phyloP scores from a whole-genome alignment of 2,113 vertebrate species.

The Brienomyrus longianalis region DNA sequence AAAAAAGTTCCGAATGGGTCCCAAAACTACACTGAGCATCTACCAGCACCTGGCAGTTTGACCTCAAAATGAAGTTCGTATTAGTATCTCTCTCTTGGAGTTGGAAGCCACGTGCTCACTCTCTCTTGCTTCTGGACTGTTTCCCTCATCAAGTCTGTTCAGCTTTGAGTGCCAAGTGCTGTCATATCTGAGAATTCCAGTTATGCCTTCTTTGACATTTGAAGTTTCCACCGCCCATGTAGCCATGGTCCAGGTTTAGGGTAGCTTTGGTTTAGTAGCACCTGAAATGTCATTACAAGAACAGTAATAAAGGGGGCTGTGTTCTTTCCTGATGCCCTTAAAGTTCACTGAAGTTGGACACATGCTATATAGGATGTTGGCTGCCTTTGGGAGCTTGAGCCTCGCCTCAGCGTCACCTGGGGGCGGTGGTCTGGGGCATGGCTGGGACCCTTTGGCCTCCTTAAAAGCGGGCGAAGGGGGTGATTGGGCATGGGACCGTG shows the following conservation, averaged over 20 bases:
- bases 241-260: not conserved
- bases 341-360: not conserved
- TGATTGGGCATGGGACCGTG: not conserved
- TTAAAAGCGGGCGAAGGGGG: not conserved
- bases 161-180: not conserved
- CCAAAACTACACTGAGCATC: not conserved
- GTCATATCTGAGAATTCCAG: not conserved
- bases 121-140: not conserved
- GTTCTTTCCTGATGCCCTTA: not conserved
- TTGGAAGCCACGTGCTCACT: not conserved
- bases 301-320: not conserved
- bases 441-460: not conserved
- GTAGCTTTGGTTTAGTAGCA: not conserved
- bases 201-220: not conserved
- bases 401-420: not conserved
- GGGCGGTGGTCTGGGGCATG: not conserved
- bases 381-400: not conserved
- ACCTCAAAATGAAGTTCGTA: not conserved
- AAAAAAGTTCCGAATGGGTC: not conserved
- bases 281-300: not conserved
- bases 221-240: not conserved
- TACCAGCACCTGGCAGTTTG: not conserved
- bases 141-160: not conserved
- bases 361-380: not conserved
- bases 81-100: not conserved